Percentiles rank a stretch among this genome's conserved stretches.
phyloP scores from a whole-genome alignment of 2,797 vertebrate genomes.

The Coilia nasus region DNA sequence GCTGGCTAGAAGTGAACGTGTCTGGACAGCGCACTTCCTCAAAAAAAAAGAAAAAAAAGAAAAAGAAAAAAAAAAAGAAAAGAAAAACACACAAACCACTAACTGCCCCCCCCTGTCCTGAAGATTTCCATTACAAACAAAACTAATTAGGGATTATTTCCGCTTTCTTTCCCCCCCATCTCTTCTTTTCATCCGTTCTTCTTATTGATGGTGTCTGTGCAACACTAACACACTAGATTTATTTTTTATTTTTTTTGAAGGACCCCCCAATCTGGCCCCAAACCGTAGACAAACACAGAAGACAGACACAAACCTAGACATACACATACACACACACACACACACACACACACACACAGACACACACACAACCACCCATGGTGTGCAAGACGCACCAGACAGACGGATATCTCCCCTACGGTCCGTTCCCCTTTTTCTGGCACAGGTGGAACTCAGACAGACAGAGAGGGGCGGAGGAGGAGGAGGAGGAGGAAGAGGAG shows the following conservation, averaged over 20 bases:
- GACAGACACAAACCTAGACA: background rate
- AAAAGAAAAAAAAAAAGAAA: background rate
- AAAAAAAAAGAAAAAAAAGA: constrained; percentile 7
- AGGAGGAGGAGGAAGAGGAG: background rate
- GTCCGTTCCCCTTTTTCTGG: constrained; percentile 32
- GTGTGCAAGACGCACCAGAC: background rate
- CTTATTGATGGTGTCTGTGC: constrained; percentile 34
- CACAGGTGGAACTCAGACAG: constrained; percentile 41
- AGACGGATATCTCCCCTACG: background rate
- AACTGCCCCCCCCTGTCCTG: constrained; percentile 10
- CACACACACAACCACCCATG: background rate
- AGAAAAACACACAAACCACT: background rate
- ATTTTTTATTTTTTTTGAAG: background rate
- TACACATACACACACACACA: background rate
- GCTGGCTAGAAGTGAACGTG: constrained; percentile 48
- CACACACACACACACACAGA: background rate
- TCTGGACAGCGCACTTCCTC: constrained; percentile 51
- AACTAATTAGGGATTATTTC: constrained; percentile 69
- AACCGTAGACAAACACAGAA: background rate
- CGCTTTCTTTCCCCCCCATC: constrained; percentile 30
- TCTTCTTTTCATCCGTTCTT: constrained; percentile 13
- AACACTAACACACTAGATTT: background rate
- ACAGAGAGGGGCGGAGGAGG: background rate
- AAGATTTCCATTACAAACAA: constrained; percentile 65
- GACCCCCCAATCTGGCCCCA: constrained; percentile 3